These are phyloP conservation scores for Nysson spinosus DNA, from an alignment of 2,888 invertebrate genomes.

Conservation along the genomic window DNA sequence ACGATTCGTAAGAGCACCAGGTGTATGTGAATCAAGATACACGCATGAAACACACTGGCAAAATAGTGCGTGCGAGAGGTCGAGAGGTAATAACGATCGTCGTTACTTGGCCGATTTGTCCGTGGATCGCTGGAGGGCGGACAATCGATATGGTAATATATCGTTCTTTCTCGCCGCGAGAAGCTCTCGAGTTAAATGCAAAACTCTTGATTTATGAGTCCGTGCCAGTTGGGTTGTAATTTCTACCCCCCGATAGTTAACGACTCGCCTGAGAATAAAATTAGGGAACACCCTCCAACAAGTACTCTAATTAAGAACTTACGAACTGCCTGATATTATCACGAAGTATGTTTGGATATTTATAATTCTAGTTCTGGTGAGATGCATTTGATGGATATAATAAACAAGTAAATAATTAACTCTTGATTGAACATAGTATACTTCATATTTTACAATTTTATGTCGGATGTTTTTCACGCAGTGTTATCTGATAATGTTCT, in stretches of 20 bases:
- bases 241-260: slow-evolving; percentile 29
- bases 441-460: too few relatives aligned
- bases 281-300: not conserved
- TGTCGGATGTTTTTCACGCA: too few relatives aligned
- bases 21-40: slow-evolving; percentile 12
- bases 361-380: too few relatives aligned
- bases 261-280: slow-evolving; percentile 37
- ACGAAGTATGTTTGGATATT: too few relatives aligned
- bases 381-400: too few relatives aligned
- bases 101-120: slow-evolving; percentile 25
- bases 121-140: slow-evolving; percentile 39
- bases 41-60: not conserved
- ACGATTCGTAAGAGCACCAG: not conserved
- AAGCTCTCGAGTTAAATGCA: slow-evolving; percentile 20
- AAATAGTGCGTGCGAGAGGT: slow-evolving; percentile 19
- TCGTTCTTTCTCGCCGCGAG: slow-evolving; percentile 22
- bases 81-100: slow-evolving; percentile 31
- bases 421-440: too few relatives aligned
- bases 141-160: slow-evolving; percentile 52
- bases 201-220: slow-evolving; percentile 39
- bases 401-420: too few relatives aligned
- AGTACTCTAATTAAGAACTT: too few relatives aligned
- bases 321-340: too few relatives aligned
- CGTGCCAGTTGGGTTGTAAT: slow-evolving; percentile 35
- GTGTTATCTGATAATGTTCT: too few relatives aligned